Conservation (phyloP, 1,140 invertebrate genomes). For the Teleogryllus occipitalis region DNA sequence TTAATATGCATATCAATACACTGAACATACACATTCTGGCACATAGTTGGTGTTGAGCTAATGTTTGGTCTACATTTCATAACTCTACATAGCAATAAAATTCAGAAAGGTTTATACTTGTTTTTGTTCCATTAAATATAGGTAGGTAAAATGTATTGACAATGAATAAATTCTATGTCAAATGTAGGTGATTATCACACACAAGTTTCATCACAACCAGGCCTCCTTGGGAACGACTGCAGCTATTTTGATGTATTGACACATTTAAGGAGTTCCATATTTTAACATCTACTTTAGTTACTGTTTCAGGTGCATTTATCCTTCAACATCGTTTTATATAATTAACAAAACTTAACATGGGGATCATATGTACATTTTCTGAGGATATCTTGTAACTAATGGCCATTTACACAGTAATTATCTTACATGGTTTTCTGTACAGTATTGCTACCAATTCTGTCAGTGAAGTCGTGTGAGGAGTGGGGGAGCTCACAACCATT, state of each 20-base stretch:
- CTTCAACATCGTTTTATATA: too few species aligned
- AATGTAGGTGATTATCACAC: not conserved
- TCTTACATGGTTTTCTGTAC: not conserved
- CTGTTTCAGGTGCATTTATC: not conserved
- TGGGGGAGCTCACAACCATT: not conserved
- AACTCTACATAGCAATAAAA: not conserved
- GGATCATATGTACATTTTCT: too few species aligned
- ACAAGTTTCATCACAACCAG: not conserved
- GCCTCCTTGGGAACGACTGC: not conserved
- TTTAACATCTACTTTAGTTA: not conserved
- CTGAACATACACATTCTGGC: not conserved
- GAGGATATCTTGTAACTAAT: too few species aligned
- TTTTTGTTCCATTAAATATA: too few species aligned
- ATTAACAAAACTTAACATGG: too few species aligned
- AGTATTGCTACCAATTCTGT: not conserved
- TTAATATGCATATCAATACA: too few species aligned
- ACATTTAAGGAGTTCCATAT: not conserved
- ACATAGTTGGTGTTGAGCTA: conserved; percentile 1
- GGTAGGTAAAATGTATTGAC: too few species aligned
- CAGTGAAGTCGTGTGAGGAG: not conserved
- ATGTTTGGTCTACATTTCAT: not conserved
- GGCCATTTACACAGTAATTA: too few species aligned
- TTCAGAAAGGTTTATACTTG: too few species aligned
- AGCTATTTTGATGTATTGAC: not conserved
- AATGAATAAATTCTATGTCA: not conserved